These are phyloP conservation scores for Ricordea florida DNA, from an alignment of 92 coral and sea anemone species.

Conservation along the genomic window DNA sequence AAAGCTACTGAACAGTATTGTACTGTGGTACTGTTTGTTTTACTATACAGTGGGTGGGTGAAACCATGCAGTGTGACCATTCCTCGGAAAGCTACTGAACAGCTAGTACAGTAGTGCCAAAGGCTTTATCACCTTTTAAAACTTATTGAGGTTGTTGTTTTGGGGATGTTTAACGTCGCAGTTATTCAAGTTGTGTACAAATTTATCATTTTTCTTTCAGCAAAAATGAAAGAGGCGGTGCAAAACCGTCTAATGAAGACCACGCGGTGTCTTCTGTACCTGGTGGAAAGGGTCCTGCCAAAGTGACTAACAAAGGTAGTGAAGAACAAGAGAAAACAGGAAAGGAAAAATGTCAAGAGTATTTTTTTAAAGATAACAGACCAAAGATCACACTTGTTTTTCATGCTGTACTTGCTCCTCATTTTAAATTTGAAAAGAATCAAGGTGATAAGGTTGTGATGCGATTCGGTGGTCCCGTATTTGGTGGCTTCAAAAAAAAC, in stretches of 20 bases:
- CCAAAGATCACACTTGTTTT: conserved; percentile 36
- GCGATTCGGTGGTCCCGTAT: conserved; percentile 30
- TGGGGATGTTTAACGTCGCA: no score
- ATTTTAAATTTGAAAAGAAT: conserved; percentile 42
- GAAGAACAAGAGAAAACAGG: background rate
- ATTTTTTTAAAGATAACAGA: background rate
- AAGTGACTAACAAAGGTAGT: background rate
- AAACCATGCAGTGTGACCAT: no score
- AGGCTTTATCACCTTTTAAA: no score
- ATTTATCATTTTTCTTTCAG: no score
- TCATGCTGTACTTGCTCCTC: conserved; percentile 67
- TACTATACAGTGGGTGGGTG: no score
- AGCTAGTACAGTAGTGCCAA: no score
- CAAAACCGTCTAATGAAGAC: background rate
- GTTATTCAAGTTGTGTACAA: no score
- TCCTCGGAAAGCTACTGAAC: no score
- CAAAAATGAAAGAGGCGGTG: background rate
- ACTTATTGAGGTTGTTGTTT: no score
- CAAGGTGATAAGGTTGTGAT: conserved; percentile 35
- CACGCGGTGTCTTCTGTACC: background rate
- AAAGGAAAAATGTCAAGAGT: background rate
- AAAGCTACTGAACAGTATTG: no score
- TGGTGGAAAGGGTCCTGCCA: no score
- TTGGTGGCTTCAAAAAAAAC: conserved; percentile 16
- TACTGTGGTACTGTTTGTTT: no score